A percentile compares a stretch with the other conserved stretches of the same genome.
These are phyloP conservation scores for Anarhynchus alexandrinus DNA, from an alignment of 2,113 vertebrate species.

Conservation along the genomic window DNA sequence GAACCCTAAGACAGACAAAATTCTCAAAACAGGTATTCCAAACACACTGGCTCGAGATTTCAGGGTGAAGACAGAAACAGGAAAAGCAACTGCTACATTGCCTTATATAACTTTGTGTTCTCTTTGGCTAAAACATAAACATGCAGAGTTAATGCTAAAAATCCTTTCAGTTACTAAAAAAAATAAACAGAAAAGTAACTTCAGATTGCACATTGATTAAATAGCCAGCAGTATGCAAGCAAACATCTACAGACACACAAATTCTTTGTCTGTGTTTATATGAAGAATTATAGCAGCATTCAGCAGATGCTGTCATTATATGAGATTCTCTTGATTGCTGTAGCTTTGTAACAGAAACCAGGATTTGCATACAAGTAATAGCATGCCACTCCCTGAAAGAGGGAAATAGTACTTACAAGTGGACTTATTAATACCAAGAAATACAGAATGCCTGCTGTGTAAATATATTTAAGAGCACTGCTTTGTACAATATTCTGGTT, in stretches of 20 bases:
- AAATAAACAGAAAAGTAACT: background rate
- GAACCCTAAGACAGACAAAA: background rate
- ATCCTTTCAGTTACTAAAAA: background rate
- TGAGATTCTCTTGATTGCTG: background rate
- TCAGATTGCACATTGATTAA: background rate
- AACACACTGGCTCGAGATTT: background rate
- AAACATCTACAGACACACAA: background rate
- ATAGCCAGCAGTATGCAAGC: background rate
- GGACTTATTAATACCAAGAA: background rate
- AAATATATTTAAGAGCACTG: background rate
- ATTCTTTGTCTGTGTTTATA: background rate
- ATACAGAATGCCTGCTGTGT: background rate
- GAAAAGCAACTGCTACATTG: background rate
- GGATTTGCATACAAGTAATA: slow-evolving; percentile 6
- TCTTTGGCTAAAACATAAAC: background rate
- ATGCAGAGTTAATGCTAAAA: background rate
- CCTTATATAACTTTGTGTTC: background rate
- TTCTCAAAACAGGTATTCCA: background rate
- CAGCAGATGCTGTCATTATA: background rate
- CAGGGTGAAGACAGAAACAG: background rate
- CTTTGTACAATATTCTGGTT: background rate
- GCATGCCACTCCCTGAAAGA: background rate
- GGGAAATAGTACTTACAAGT: background rate
- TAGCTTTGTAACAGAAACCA: background rate
- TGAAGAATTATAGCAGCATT: background rate